phyloP scores from a whole-genome alignment of 2,888 invertebrate species.

The Orthosia gracilis region DNA sequence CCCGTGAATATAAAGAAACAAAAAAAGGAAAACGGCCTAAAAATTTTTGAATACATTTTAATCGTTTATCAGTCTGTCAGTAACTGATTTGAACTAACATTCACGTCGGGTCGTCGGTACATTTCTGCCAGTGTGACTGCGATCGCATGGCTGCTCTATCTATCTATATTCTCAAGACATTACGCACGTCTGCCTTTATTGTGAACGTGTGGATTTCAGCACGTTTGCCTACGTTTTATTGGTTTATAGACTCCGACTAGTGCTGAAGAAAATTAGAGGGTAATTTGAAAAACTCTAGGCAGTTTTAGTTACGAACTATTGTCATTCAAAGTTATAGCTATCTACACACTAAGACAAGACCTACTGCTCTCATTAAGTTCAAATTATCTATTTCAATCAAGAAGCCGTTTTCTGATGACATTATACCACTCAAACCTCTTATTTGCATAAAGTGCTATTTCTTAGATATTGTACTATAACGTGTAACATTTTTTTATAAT shows the following conservation, averaged over 20 bases:
- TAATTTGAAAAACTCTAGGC: conserved; percentile 28
- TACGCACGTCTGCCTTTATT: conserved; percentile 60
- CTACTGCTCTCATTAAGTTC: too few relatives aligned
- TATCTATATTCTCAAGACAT: conserved; percentile 49
- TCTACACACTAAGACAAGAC: too few relatives aligned
- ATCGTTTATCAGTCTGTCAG: conserved; percentile 8
- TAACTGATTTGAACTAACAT: conserved; percentile 11
- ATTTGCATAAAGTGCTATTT: neutral
- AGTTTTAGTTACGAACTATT: neutral
- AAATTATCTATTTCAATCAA: too few relatives aligned
- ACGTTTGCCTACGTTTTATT: conserved; percentile 60
- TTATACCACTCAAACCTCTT: neutral
- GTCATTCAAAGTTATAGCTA: neutral
- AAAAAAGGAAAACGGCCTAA: too few relatives aligned
- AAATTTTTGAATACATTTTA: neutral
- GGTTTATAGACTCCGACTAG: conserved; percentile 22
- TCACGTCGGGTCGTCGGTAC: conserved; percentile 22
- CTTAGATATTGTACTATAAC: too few relatives aligned
- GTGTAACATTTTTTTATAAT: neutral
- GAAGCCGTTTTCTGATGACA: neutral
- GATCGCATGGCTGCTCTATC: conserved; percentile 43
- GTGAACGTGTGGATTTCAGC: conserved; percentile 60
- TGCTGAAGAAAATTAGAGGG: conserved; percentile 5
- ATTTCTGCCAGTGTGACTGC: conserved; percentile 32
- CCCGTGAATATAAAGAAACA: too few relatives aligned